phyloP scores from a whole-genome alignment of 2,113 vertebrate genomes.

The Argyrosomus japonicus region DNA sequence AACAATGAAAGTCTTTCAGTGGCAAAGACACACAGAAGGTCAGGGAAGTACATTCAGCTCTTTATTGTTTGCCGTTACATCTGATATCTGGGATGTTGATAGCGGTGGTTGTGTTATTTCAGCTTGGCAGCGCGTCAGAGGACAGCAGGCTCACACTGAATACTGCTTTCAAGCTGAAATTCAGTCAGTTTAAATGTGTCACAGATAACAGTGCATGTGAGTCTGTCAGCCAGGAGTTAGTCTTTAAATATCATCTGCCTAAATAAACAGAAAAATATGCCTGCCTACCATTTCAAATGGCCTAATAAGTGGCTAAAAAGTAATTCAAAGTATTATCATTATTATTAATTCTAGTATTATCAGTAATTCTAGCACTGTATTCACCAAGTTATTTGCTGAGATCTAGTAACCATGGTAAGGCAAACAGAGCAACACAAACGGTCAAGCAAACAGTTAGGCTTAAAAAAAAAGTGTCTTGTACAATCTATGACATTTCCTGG shows the following conservation, averaged over 20 bases:
- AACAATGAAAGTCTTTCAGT: slow-evolving; percentile 39
- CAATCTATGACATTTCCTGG: neutral
- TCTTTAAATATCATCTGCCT: neutral
- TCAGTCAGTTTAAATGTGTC: neutral
- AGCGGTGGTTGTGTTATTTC: neutral
- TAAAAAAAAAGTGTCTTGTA: neutral
- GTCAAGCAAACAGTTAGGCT: neutral
- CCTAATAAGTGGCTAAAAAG: too few relatives aligned
- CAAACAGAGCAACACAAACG: neutral
- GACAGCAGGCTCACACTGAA: neutral
- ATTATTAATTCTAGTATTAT: neutral
- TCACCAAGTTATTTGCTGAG: neutral
- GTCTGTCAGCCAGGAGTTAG: neutral
- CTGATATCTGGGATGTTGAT: slow-evolving; percentile 31
- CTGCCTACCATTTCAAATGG: neutral
- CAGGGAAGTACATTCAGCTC: neutral
- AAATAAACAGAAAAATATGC: too few relatives aligned
- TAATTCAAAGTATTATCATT: too few relatives aligned
- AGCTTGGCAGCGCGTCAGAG: neutral
- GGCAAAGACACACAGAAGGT: slow-evolving; percentile 14
- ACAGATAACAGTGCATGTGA: neutral
- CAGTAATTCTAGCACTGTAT: neutral
- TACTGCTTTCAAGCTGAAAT: neutral
- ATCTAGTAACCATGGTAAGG: neutral
- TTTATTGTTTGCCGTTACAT: slow-evolving; percentile 32